Conservation (phyloP, 2,113 vertebrate genomes). For the Ceyx melanurus region DNA sequence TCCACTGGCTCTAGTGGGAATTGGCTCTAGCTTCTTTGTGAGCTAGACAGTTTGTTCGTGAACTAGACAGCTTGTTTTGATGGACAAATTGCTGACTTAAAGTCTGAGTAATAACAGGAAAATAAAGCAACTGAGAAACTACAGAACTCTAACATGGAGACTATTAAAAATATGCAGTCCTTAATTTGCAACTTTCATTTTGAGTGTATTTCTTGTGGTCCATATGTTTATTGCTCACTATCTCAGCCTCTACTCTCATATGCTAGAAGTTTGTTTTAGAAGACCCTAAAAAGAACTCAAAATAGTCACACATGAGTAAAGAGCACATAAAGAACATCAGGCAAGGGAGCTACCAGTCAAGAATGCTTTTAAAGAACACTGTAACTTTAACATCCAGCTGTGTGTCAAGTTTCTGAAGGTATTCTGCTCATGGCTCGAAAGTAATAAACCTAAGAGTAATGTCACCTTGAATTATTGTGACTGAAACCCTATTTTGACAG, state of each 20-base stretch:
- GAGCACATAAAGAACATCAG: background rate
- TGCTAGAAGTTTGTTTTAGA: background rate
- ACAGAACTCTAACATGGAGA: background rate
- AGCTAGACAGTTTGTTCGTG: constrained; percentile 51
- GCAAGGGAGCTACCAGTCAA: background rate
- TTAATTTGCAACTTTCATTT: background rate
- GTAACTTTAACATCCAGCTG: background rate
- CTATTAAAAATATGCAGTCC: background rate
- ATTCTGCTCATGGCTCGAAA: background rate
- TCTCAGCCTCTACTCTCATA: background rate
- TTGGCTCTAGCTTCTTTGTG: constrained; percentile 5
- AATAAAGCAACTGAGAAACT: constrained; percentile 28
- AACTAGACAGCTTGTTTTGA: constrained; percentile 52
- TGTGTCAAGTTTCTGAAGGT: background rate
- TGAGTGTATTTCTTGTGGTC: background rate
- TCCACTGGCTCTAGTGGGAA: constrained; percentile 48
- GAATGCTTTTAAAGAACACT: background rate
- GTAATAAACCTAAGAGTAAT: background rate
- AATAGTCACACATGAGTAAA: background rate
- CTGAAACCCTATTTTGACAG: background rate
- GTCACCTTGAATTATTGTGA: background rate
- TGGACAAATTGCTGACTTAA: constrained; percentile 44
- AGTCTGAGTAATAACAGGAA: constrained; percentile 14
- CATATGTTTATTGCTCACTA: background rate
- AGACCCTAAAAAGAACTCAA: background rate